These are phyloP conservation scores for Oryzias celebensis DNA, from an alignment of 2,113 vertebrate species.

Conservation along the genomic window DNA sequence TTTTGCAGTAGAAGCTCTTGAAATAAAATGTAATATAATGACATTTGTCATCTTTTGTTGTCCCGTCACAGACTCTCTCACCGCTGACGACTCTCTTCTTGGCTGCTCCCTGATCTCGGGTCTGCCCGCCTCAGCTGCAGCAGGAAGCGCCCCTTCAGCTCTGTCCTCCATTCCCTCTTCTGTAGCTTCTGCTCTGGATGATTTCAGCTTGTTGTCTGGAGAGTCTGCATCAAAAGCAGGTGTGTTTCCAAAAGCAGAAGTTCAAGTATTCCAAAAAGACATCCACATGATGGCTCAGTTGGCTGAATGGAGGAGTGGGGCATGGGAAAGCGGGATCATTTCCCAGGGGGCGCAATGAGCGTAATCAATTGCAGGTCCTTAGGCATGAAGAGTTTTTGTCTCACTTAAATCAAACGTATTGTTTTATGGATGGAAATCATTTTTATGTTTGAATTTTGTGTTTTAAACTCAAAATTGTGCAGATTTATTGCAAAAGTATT, in stretches of 20 bases:
- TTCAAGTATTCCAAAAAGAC: background rate
- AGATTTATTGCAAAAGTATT: constrained; percentile 4
- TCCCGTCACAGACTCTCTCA: constrained; percentile 81
- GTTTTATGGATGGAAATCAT: too few relatives aligned
- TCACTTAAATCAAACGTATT: too few relatives aligned
- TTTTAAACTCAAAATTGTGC: background rate
- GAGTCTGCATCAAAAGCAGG: constrained; percentile 83
- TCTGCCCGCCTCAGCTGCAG: constrained; percentile 56
- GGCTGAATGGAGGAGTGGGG: too few relatives aligned
- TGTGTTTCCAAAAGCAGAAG: constrained; percentile 52
- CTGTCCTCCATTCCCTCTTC: constrained; percentile 59
- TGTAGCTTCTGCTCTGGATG: constrained; percentile 82
- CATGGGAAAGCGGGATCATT: too few relatives aligned
- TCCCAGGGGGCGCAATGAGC: too few relatives aligned
- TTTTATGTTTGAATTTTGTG: too few relatives aligned
- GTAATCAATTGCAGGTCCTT: too few relatives aligned
- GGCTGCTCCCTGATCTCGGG: constrained; percentile 89
- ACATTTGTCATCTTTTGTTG: background rate
- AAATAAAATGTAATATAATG: background rate
- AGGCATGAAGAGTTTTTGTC: too few relatives aligned
- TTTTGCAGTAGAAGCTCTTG: background rate
- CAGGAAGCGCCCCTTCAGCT: constrained; percentile 52
- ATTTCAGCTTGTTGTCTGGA: constrained; percentile 88
- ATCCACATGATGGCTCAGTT: too few relatives aligned
- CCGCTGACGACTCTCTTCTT: constrained; percentile 89